Base-by-base conservation (phyloP, 2,113 vertebrate genomes). In the Ailuropoda melanoleuca region DNA sequence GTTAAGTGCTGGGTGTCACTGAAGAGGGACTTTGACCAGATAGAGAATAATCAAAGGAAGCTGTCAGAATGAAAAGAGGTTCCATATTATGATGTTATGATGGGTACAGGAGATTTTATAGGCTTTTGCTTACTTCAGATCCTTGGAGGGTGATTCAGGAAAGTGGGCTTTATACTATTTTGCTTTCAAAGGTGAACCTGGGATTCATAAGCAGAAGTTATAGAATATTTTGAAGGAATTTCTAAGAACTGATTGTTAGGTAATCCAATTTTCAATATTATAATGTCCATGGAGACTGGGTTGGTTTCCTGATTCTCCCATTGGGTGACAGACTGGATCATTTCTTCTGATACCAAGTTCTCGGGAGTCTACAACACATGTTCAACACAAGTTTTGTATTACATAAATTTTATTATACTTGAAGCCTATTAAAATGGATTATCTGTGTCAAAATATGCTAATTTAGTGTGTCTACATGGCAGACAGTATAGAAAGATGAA, bases 221-320 rank as follows among this genome's bases (percentile, higher is more conserved):
- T n/a, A 83, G 34, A 53, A 34, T 53, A 7, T 62, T 15, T 85
- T 66, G n/a, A 92, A 93, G 80, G 66, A 84, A 29, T 87, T 66
- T 81, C 78, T 68, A 70, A 85, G 55, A 87, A 34, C 66, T 55
- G n/a, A 87, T 64, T 4, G 37, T 93, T 74, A 82, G 46, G 9
- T 77, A 86, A 55, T 81, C 77, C 50, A 18, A 55, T 86, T 94
- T 94, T 95, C 82, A 96, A 0, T 96, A 90, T 15, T 64, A 24
- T 72, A n/a, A 21, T 48, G 29, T 24, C 37, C 37, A 0, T 77
- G 34, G 24, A 39, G 12, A 37, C 31, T 86, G 55, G 43, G 4
- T 43, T 68, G 24, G 31, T 64, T 2, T 83, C 34, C 31, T 83
- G 62, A 37, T 48, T 60, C 62, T 88, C 77, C 85, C 70, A 29